phyloP scores from a whole-genome alignment of 37 sponge, comb jelly and placozoan genomes.

The Spongia lamella region DNA sequence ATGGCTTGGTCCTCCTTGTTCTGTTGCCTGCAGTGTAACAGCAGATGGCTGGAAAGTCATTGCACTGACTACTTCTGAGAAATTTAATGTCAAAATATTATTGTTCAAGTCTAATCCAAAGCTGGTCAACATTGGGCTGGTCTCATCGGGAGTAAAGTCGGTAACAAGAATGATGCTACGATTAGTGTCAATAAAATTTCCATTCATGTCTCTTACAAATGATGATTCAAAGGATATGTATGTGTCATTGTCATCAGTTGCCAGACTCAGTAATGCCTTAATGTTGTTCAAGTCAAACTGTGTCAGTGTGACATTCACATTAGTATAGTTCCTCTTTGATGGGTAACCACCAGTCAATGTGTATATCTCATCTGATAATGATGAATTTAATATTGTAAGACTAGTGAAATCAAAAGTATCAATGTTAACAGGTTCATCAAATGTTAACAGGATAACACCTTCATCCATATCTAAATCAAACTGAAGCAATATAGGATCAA shows the following conservation, averaged over 20 bases:
- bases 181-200: slow-evolving; percentile 30
- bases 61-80: slow-evolving; percentile 78
- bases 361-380: slow-evolving; percentile 7
- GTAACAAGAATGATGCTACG: slow-evolving; percentile 6
- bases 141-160: slow-evolving; percentile 54
- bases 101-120: slow-evolving; percentile 64
- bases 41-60: slow-evolving; percentile 52
- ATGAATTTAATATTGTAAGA: slow-evolving; percentile 49
- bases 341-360: slow-evolving; percentile 54
- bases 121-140: slow-evolving; percentile 41
- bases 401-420: slow-evolving; percentile 50
- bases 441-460: slow-evolving; percentile 54
- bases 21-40: slow-evolving; percentile 42
- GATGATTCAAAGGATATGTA: slow-evolving; percentile 39
- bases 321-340: slow-evolving; percentile 67
- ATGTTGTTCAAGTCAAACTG: slow-evolving; percentile 62
- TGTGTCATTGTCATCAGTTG: slow-evolving; percentile 38
- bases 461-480: slow-evolving; percentile 73
- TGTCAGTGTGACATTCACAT: slow-evolving; percentile 56
- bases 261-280: slow-evolving; percentile 52
- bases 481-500: slow-evolving; percentile 43
- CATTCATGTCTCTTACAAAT: slow-evolving; percentile 77
- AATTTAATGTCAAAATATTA: slow-evolving; percentile 59
- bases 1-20: slow-evolving; percentile 19
- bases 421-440: slow-evolving; percentile 75